Percentiles rank a stretch among this genome's conserved stretches.
Conservation (phyloP, 2,797 vertebrate genomes). For the Taenioides sp. region DNA sequence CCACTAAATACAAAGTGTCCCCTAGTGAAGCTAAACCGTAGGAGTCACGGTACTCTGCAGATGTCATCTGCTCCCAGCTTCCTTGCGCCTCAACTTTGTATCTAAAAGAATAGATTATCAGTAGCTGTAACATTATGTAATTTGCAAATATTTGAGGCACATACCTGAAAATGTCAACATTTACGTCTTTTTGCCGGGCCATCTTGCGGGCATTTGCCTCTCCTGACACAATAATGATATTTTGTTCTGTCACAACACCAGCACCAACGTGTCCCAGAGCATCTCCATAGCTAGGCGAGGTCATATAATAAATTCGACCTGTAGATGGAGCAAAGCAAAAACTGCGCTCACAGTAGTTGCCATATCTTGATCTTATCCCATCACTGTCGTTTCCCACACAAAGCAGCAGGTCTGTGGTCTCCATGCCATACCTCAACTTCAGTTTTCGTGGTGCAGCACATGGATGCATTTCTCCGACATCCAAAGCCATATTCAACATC, state of each 20-base stretch:
- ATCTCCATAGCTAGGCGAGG: constrained; percentile 91
- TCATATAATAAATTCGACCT: constrained; percentile 87
- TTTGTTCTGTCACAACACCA: constrained; percentile 90
- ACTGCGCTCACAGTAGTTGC: constrained; percentile 87
- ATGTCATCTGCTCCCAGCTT: constrained; percentile 89
- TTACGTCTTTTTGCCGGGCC: constrained; percentile 85
- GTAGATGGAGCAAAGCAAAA: constrained; percentile 90
- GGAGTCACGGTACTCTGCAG: constrained; percentile 89
- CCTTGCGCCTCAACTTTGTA: constrained; percentile 88
- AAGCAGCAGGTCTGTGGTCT: constrained; percentile 91
- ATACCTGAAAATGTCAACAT: constrained; percentile 92
- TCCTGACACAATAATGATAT: constrained; percentile 90
- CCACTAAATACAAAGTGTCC: constrained; percentile 87
- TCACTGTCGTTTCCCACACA: constrained; percentile 90
- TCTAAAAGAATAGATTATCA: constrained; percentile 69
- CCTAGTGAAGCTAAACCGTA: constrained; percentile 85
- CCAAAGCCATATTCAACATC: constrained; percentile 86
- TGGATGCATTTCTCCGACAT: constrained; percentile 76
- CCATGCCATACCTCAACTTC: constrained; percentile 94
- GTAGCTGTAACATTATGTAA: not conserved
- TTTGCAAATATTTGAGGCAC: constrained; percentile 5
- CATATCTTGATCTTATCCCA: constrained; percentile 88
- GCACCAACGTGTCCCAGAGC: constrained; percentile 87
- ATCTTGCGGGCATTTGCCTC: constrained; percentile 88
- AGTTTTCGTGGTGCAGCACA: constrained; percentile 77